Evolutionary conservation across 2,797 vertebrate species (phyloP), one percentile per base, ranked within the genome.

Genomic region (Picus viridis): DNA sequence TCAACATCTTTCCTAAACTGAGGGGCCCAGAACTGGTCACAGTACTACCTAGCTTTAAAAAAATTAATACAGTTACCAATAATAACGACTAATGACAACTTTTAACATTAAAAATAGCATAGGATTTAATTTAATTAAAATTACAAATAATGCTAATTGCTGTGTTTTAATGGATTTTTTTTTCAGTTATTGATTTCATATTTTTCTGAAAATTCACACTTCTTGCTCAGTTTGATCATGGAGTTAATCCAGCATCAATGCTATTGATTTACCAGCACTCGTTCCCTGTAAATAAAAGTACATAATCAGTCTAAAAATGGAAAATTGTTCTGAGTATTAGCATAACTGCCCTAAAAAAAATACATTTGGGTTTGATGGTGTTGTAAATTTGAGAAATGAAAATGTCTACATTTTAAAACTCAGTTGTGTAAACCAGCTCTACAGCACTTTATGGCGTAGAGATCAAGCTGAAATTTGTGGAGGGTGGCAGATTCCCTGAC

Each of bases 361-460:
- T 36, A 22, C 10, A 68, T 88, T 76, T 87, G 10, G 2, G 71
- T 92, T 80, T 92, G 89, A 77, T 76, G 16, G 12, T 64, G 43
- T 7, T 45, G 36, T 83, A 92, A 87, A 87, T 90, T 16, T 83
- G 69, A 80, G 84, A 87, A 82, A 82, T 82, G 34, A 82, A 90
- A 76, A 67, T 69, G 27, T 20, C 30, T 34, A 32, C 43, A 30
- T 49, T 68, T 88, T 62, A 85, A 84, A 94, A 45, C 29, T 56
- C 73, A 49, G 63, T 23, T 34, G 16, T 63, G 27, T 87, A 70
- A 95, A 77, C 79, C 83, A 85, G 32, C 15, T 70, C 62, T 85
- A 49, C 32, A 72, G 18, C 23, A 41, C 15, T 76, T 65, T 26
- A 69, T 45, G 41, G 9, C 58, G 18, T 51, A 24, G 34, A 74